A percentile compares a stretch with the other conserved stretches of the same genome.
Conservation (phyloP, 2,797 vertebrate species). For the Pipistrellus pygmaeus region DNA sequence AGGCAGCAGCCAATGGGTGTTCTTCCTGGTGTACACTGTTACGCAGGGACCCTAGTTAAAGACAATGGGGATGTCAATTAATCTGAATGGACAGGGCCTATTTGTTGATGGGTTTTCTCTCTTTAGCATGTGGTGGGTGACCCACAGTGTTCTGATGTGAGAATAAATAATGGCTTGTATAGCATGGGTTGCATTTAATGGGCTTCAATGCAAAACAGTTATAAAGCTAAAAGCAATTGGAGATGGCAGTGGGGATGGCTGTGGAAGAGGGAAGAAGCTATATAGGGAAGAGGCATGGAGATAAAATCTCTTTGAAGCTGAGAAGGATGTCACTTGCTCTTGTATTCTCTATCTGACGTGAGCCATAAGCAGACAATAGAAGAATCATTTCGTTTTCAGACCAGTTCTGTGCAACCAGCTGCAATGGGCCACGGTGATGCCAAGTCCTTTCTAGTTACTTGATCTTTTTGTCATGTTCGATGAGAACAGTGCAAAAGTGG, state of each 20-base stretch:
- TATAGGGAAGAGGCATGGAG: background rate
- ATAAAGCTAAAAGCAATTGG: conserved; percentile 49
- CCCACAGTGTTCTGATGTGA: conserved; percentile 69
- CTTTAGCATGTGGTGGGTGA: conserved; percentile 71
- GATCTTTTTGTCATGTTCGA: conserved; percentile 11
- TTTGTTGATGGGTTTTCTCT: conserved; percentile 77
- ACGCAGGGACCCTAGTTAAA: conserved; percentile 72
- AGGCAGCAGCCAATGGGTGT: conserved; percentile 64
- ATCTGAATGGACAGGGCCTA: conserved; percentile 70
- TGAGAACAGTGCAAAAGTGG: conserved; percentile 39
- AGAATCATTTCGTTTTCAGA: conserved; percentile 54
- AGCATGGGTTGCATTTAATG: conserved; percentile 73
- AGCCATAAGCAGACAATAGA: conserved; percentile 61
- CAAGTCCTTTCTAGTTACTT: conserved; percentile 26
- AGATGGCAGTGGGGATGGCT: conserved; percentile 32
- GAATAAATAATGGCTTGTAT: conserved; percentile 79
- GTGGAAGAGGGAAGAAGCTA: background rate
- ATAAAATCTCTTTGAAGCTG: background rate
- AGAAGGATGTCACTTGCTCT: conserved; percentile 54
- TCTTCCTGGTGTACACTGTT: conserved; percentile 16
- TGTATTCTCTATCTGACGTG: conserved; percentile 40
- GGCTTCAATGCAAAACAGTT: conserved; percentile 72
- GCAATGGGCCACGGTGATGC: background rate
- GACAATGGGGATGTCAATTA: conserved; percentile 81
- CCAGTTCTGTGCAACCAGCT: conserved; percentile 40